Evolutionary conservation across 2,113 vertebrate species (phyloP).

Genomic region (Pachyramphus minor): DNA sequence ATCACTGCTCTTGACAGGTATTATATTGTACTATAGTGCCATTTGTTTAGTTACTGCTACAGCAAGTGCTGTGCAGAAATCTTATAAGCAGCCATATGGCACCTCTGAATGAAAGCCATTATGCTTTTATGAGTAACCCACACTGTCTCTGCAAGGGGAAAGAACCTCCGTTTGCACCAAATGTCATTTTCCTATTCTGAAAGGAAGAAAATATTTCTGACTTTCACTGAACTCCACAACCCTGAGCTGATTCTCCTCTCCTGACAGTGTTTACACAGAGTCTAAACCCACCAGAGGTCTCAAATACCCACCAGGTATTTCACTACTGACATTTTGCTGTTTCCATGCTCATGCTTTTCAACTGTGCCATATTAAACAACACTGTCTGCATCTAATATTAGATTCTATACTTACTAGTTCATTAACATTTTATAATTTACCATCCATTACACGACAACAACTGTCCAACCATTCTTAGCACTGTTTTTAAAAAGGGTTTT

Average conservation of each 20-base stretch:
- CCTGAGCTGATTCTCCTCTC: neutral
- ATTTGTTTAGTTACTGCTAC: constrained; percentile 75
- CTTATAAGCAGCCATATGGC: constrained; percentile 71
- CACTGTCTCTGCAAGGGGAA: constrained; percentile 60
- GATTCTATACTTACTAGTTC: constrained; percentile 14
- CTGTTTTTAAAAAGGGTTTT: neutral
- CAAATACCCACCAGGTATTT: constrained; percentile 39
- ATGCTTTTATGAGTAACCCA: constrained; percentile 72
- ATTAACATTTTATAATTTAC: constrained; percentile 48
- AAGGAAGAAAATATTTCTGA: constrained; percentile 57
- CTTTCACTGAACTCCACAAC: constrained; percentile 51
- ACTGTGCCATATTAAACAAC: neutral
- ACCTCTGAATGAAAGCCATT: constrained; percentile 74
- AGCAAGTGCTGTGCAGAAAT: constrained; percentile 70
- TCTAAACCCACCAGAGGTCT: constrained; percentile 33
- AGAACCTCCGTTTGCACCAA: constrained; percentile 64
- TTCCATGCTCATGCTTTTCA: neutral
- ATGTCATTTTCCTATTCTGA: constrained; percentile 64
- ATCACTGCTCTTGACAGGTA: constrained; percentile 73
- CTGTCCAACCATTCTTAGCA: constrained; percentile 19
- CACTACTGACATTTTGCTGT: constrained; percentile 48
- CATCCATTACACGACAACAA: constrained; percentile 11
- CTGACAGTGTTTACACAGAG: constrained; percentile 40
- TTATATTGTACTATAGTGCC: constrained; percentile 74
- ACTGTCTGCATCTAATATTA: constrained; percentile 10